These are phyloP conservation scores for Cheilosia scutellata DNA, from an alignment of 2,888 invertebrate genomes.

Conservation along the genomic window DNA sequence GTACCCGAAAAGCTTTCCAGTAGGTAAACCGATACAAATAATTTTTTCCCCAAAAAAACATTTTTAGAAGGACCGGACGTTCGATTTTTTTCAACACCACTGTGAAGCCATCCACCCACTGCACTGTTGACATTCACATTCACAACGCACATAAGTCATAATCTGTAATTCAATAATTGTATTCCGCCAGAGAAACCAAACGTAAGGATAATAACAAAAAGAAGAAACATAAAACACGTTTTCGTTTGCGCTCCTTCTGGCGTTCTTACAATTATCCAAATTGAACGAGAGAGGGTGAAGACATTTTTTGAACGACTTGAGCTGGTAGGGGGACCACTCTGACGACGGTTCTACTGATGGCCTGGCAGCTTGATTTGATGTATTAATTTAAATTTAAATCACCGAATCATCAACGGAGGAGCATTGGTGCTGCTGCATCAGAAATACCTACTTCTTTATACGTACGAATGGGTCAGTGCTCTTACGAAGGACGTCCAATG, in stretches of 20 bases:
- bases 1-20: too few relatives aligned
- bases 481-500: slow-evolving; percentile 74
- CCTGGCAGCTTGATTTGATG: slow-evolving; percentile 67
- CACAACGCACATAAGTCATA: slow-evolving; percentile 44
- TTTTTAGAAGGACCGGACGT: background rate
- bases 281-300: slow-evolving; percentile 40
- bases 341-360: slow-evolving; percentile 22
- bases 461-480: slow-evolving; percentile 65
- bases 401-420: slow-evolving; percentile 66
- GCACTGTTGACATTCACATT: slow-evolving; percentile 18
- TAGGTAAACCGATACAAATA: too few relatives aligned
- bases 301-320: too few relatives aligned
- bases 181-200: slow-evolving; percentile 18
- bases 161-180: slow-evolving; percentile 58
- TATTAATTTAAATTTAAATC: slow-evolving; percentile 74
- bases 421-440: slow-evolving; percentile 45
- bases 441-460: slow-evolving; percentile 28
- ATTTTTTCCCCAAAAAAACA: background rate
- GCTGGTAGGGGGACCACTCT: background rate
- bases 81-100: background rate
- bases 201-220: slow-evolving; percentile 12
- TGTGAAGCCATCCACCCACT: slow-evolving; percentile 15
- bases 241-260: slow-evolving; percentile 41
- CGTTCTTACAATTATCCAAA: slow-evolving; percentile 62
- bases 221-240: background rate